These are phyloP conservation scores for Hermaeophaga mercurialis DNA, from an alignment of 2,888 invertebrate species.

Conservation along the genomic window DNA sequence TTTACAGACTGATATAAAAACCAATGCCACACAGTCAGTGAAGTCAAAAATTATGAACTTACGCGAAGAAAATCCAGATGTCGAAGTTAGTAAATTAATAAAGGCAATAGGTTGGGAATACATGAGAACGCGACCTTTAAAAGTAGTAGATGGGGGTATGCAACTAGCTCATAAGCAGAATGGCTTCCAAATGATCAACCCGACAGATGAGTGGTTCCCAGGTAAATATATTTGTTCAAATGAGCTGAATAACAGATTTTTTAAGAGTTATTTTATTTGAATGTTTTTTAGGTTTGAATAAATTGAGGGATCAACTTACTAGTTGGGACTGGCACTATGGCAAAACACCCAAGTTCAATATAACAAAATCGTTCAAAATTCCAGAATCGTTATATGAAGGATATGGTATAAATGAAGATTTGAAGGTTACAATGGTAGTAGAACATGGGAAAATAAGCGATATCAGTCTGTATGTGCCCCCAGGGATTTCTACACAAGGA, in stretches of 20 bases:
- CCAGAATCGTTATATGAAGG: conserved; percentile 60
- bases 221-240: conserved; percentile 57
- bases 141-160: conserved; percentile 73
- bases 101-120: conserved; percentile 85
- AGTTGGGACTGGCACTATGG: conserved; percentile 92
- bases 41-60: conserved; percentile 85
- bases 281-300: conserved; percentile 65
- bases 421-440: conserved; percentile 69
- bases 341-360: conserved; percentile 82
- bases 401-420: conserved; percentile 58
- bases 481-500: conserved; percentile 64
- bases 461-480: conserved; percentile 68
- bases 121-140: conserved; percentile 72
- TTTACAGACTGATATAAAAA: conserved; percentile 76
- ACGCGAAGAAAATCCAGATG: conserved; percentile 71
- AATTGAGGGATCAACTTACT: conserved; percentile 69
- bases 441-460: conserved; percentile 69
- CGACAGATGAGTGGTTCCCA: conserved; percentile 87
- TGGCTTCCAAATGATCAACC: conserved; percentile 85
- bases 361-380: conserved; percentile 68
- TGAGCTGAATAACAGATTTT: neutral
- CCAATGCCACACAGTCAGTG: conserved; percentile 85
- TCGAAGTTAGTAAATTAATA: conserved; percentile 74
- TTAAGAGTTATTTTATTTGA: conserved; percentile 24
- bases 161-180: conserved; percentile 74